Percentiles rank a stretch among this genome's conserved stretches.
These are phyloP conservation scores for Coelopa pilipes DNA, from an alignment of 2,888 invertebrate genomes.

Conservation along the genomic window DNA sequence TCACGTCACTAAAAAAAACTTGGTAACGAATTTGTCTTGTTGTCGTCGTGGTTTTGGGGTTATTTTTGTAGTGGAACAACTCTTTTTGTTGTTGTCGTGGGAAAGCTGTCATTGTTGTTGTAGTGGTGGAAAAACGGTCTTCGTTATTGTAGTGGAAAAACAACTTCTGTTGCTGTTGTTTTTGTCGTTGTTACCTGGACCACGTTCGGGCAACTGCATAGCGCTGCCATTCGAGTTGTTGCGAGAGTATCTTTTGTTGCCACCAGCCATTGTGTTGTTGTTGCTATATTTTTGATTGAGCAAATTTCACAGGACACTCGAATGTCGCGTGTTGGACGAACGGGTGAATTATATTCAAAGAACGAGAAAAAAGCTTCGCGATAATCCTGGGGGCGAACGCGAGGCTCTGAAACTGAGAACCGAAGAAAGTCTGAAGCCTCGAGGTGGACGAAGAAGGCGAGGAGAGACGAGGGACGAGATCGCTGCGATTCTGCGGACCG, in stretches of 20 bases:
- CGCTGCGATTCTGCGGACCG: slow-evolving; percentile 63
- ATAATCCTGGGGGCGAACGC: background rate
- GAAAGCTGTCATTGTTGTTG: too few species aligned
- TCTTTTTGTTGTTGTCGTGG: too few species aligned
- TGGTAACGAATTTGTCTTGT: background rate
- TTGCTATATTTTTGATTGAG: slow-evolving; percentile 19
- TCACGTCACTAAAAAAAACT: background rate
- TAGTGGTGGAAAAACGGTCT: too few species aligned
- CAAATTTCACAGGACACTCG: slow-evolving; percentile 29
- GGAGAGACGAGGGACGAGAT: slow-evolving; percentile 35
- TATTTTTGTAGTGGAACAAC: too few species aligned
- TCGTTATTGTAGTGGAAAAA: too few species aligned
- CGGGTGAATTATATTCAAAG: slow-evolving; percentile 39
- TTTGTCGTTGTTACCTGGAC: slow-evolving; percentile 62
- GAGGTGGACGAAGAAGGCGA: too few species aligned
- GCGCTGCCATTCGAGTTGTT: slow-evolving; percentile 59
- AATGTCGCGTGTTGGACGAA: background rate
- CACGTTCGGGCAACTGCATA: slow-evolving; percentile 64
- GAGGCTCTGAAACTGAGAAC: too few species aligned
- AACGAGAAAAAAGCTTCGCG: slow-evolving; percentile 25
- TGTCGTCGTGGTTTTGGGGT: background rate
- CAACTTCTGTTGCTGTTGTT: slow-evolving; percentile 16
- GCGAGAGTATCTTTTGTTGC: slow-evolving; percentile 60
- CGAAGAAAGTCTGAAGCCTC: too few species aligned
- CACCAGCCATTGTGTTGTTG: slow-evolving; percentile 61